Percentiles rank a stretch among this genome's conserved stretches.
These are phyloP conservation scores for Nothura maculosa DNA, from an alignment of 2,797 vertebrate species.

Conservation along the genomic window DNA sequence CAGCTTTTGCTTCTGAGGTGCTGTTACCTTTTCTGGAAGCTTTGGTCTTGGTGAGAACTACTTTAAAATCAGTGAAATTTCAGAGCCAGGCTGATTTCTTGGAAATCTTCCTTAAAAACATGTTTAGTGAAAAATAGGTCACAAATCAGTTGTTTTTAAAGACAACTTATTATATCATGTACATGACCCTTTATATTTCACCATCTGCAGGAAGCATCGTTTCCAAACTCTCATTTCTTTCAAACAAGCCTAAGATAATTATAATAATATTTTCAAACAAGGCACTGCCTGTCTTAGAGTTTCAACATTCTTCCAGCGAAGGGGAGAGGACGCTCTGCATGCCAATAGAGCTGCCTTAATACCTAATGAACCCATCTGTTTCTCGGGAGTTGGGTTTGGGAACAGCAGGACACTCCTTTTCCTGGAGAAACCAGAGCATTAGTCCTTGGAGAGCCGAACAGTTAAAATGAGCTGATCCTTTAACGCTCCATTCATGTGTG, in stretches of 20 bases:
- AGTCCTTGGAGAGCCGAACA: not conserved
- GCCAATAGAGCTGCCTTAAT: not conserved
- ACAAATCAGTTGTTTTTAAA: slow-evolving; percentile 35
- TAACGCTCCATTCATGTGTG: not conserved
- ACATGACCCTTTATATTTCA: not conserved
- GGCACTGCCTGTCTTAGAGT: not conserved
- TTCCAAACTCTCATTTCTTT: slow-evolving; percentile 19
- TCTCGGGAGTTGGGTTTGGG: not conserved
- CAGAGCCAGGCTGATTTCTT: not conserved
- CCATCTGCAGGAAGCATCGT: slow-evolving; percentile 29
- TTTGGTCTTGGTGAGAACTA: not conserved
- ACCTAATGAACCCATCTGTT: not conserved
- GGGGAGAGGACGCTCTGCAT: not conserved
- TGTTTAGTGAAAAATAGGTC: not conserved
- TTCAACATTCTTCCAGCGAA: not conserved
- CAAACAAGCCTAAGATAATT: not conserved
- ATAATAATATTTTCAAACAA: not conserved
- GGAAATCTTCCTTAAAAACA: not conserved
- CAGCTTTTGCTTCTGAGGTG: not conserved
- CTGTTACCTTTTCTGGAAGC: not conserved
- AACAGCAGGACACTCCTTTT: slow-evolving; percentile 11
- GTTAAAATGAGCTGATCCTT: not conserved
- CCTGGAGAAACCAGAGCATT: not conserved
- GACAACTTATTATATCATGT: not conserved
- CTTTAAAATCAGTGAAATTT: slow-evolving; percentile 33